Conservation (phyloP, 2,113 vertebrate species). For the Glareola pratincola region DNA sequence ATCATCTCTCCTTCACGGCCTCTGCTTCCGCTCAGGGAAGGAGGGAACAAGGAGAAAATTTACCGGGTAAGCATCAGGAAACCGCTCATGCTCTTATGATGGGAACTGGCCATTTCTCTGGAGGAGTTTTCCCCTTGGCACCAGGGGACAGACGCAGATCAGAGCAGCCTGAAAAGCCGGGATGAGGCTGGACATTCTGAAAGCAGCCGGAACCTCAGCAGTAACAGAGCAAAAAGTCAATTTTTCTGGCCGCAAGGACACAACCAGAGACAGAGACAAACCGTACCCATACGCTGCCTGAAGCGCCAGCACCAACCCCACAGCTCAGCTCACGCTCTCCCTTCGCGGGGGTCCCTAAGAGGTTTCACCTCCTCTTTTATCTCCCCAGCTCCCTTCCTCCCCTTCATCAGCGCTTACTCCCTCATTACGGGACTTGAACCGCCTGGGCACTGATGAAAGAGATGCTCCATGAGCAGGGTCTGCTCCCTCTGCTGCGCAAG, state of each 20-base stretch:
- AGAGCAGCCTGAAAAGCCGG: neutral
- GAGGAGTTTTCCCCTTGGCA: neutral
- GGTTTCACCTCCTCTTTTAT: neutral
- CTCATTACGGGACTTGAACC: no score
- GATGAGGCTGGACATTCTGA: neutral
- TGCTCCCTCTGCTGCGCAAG: neutral
- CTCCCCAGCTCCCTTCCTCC: neutral
- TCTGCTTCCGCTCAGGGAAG: neutral
- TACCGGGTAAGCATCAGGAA: neutral
- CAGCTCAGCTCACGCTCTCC: neutral
- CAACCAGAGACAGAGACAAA: neutral
- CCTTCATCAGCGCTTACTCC: neutral
- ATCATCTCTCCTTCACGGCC: neutral
- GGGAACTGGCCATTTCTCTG: fast-evolving
- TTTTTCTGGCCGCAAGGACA: neutral
- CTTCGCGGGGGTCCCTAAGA: neutral
- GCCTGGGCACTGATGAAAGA: neutral
- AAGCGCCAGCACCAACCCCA: neutral
- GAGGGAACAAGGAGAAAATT: neutral
- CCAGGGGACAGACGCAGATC: fast-evolving
- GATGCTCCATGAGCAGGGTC: neutral
- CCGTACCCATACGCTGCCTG: neutral
- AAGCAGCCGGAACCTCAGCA: neutral
- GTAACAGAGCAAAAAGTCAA: fast-evolving
- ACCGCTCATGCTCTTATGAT: fast-evolving